Evolutionary conservation across 2,113 vertebrate genomes (phyloP), one percentile per base, ranked within the genome.

Genomic region (Chlorodrepanis virens): DNA sequence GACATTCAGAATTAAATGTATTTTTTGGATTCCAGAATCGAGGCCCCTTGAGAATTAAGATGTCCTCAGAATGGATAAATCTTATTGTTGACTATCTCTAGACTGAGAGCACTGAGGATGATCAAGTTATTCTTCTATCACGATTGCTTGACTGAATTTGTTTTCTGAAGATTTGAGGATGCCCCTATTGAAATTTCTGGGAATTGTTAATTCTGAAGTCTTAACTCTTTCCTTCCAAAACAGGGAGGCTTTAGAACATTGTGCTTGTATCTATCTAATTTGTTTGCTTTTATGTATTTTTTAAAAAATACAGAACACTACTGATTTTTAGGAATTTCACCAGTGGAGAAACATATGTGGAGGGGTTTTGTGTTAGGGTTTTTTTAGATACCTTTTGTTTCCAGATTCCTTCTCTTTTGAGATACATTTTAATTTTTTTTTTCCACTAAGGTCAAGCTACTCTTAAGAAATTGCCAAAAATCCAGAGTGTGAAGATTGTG

Each of bases 351-450:
- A 8, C 2, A 6, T 24, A 10, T 4, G 2, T 35, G 31, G 11
- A 37, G 6, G 8, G 1, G 1, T 2, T 27, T 76, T 14, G 8
- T 60, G 20, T 22, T n/a, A n/a, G 5, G 6, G 24, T 0, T 11
- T 28, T 37, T 14, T 20, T n/a, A 71, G 11, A 44, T 50, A 33
- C 5, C 3, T 50, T 81, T 64, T 60, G 5, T 65, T 68, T 56
- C 53, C 8, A 61, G 12, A 1, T 91, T 89, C 8, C 3, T 89
- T 90, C 14, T 56, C 39, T 54, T 80, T 35, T 59, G 47, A 64
- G 65, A 29, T 54, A 28, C 4, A 24, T 37, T 59, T n/a, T 6
- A 9, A 5, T 54, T 65, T 68, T 10, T 40, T 81, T 85, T 81
- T 78, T 6, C 3, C 6, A 28, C 14, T 4, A 13, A 86, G 28